phyloP scores from a whole-genome alignment of 1,140 invertebrate species.

The Thalassaphorura encarpata region DNA sequence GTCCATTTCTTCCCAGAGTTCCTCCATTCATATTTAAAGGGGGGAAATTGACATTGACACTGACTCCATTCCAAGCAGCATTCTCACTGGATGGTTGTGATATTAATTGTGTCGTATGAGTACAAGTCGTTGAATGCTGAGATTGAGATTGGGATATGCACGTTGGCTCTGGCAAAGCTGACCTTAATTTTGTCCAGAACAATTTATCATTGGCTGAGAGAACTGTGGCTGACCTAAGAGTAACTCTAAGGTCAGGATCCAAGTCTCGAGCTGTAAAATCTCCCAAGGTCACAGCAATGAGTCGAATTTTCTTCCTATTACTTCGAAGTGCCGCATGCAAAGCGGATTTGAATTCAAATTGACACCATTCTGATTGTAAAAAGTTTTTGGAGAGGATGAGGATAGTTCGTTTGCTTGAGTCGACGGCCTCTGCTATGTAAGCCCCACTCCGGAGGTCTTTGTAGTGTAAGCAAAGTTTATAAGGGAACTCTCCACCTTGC shows the following conservation, averaged over 20 bases:
- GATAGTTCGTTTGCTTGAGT: conserved; percentile 77
- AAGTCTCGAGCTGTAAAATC: conserved; percentile 73
- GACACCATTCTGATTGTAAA: conserved; percentile 84
- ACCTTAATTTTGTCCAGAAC: conserved; percentile 89
- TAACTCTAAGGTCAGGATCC: conserved; percentile 76
- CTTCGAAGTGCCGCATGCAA: conserved; percentile 68
- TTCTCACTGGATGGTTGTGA: too few species aligned
- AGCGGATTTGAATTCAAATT: conserved; percentile 84
- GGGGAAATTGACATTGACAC: too few species aligned
- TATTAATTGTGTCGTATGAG: too few species aligned
- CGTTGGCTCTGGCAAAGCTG: conserved; percentile 66
- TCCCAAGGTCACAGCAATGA: conserved; percentile 76
- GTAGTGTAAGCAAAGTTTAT: conserved; percentile 69
- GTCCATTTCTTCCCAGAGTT: too few species aligned
- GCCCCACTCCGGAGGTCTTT: conserved; percentile 71
- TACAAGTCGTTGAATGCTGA: too few species aligned
- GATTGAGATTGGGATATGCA: too few species aligned
- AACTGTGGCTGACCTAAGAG: conserved; percentile 76
- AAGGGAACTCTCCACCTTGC: conserved; percentile 19
- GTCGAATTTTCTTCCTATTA: conserved; percentile 50
- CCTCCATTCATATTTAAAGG: too few species aligned
- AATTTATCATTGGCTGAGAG: conserved; percentile 84
- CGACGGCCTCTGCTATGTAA: conserved; percentile 76
- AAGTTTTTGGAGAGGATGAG: conserved; percentile 86
- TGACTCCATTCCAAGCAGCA: too few species aligned